Evolutionary conservation across 2,888 invertebrate species (phyloP).

Genomic region (Octonoba sinensis): DNA sequence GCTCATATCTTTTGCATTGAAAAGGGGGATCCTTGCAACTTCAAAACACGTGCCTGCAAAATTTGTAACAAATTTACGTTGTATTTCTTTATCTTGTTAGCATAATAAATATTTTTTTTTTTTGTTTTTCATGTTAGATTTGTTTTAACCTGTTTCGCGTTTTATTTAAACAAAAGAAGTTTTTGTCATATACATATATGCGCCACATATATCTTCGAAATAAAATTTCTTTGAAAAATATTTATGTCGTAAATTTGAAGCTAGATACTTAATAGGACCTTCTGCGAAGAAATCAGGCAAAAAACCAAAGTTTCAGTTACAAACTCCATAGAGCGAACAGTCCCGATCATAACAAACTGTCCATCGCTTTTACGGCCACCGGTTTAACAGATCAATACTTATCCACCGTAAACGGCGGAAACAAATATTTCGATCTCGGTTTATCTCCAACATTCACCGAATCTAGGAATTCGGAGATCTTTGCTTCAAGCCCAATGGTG

Average conservation of each 20-base stretch:
- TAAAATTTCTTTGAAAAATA: background rate
- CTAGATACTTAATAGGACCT: too few species aligned
- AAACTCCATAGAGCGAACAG: constrained; percentile 26
- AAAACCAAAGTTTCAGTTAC: background rate
- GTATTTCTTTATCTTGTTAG: too few species aligned
- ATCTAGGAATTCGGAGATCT: constrained; percentile 50
- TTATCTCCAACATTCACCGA: constrained; percentile 40
- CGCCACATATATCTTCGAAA: background rate
- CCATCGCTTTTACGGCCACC: constrained; percentile 22
- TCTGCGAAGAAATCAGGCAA: too few species aligned
- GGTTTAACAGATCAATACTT: constrained; percentile 46
- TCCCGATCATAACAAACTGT: constrained; percentile 11
- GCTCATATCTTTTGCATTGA: too few species aligned
- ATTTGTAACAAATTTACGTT: too few species aligned
- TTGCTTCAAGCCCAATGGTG: constrained; percentile 33
- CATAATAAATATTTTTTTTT: too few species aligned
- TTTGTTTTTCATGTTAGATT: too few species aligned
- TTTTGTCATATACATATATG: background rate
- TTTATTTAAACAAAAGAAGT: too few species aligned
- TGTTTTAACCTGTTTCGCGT: too few species aligned
- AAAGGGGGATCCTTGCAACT: too few species aligned
- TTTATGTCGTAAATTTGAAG: background rate
- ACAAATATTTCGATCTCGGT: constrained; percentile 57
- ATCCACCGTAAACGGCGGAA: constrained; percentile 41
- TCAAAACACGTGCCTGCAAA: too few species aligned